Conservation (phyloP, 2,113 vertebrate genomes). For the Trichomycterus rosablanca region DNA sequence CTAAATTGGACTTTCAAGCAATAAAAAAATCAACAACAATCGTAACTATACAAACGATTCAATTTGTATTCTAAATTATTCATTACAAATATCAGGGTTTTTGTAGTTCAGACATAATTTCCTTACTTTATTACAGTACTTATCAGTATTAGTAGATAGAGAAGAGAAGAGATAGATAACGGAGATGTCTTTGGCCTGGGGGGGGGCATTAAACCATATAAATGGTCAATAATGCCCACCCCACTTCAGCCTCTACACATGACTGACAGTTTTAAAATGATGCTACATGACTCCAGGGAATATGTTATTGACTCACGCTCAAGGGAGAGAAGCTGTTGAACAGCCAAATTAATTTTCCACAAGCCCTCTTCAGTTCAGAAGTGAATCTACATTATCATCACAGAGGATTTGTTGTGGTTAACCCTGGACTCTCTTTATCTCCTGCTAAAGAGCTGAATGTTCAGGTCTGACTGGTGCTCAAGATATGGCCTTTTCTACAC, state of each 20-base stretch:
- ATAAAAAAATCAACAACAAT: no score
- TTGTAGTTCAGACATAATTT: no score
- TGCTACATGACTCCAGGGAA: conserved; percentile 42
- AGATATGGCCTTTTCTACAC: neutral
- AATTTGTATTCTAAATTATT: no score
- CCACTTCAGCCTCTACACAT: conserved; percentile 38
- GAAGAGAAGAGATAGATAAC: neutral
- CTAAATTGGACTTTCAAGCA: no score
- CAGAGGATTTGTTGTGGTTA: conserved; percentile 28
- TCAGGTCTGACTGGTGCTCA: neutral
- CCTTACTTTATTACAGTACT: neutral
- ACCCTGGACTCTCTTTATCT: conserved; percentile 13
- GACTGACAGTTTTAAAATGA: conserved; percentile 45
- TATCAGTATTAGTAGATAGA: neutral
- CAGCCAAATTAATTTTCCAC: conserved; percentile 44
- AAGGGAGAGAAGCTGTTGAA: conserved; percentile 41
- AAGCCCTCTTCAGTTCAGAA: conserved; percentile 36
- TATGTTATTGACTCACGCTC: conserved; percentile 41
- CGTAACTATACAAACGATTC: no score
- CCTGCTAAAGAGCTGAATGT: neutral
- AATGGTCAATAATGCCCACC: conserved; percentile 44
- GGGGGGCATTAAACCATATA: conserved; percentile 42
- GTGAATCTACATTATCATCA: conserved; percentile 30
- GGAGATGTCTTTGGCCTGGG: conserved; percentile 30
- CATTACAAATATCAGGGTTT: no score